phyloP scores from a whole-genome alignment of 2,113 vertebrate species.

The Calidris pygmaea region DNA sequence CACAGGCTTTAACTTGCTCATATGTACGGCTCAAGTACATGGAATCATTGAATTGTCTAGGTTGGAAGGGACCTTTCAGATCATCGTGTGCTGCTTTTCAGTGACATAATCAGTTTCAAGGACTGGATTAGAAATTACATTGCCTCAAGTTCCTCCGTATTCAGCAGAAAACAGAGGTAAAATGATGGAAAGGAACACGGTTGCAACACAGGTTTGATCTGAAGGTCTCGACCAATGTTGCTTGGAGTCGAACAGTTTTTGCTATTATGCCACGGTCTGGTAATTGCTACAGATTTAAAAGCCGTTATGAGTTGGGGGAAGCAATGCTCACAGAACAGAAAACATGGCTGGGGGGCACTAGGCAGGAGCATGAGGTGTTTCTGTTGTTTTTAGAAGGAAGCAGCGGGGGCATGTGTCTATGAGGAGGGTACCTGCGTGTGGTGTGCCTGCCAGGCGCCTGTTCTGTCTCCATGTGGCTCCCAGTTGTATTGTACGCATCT shows the following conservation, averaged over 20 bases:
- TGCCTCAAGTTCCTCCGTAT: background rate
- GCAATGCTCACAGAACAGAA: background rate
- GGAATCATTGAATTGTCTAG: background rate
- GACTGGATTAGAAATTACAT: background rate
- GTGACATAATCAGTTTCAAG: background rate
- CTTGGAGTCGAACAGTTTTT: rapidly evolving
- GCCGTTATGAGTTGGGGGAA: background rate
- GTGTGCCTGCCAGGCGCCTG: background rate
- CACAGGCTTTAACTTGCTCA: background rate
- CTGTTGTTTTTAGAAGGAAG: background rate
- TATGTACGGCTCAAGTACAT: rapidly evolving
- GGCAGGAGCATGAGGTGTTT: background rate
- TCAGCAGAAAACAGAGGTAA: background rate
- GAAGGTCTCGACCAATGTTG: rapidly evolving
- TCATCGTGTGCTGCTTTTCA: background rate
- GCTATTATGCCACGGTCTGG: background rate
- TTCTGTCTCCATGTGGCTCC: background rate
- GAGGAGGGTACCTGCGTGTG: background rate
- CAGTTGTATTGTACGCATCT: background rate
- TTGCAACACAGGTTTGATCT: background rate
- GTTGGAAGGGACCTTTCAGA: background rate
- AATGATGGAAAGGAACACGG: rapidly evolving
- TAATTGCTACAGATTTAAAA: background rate
- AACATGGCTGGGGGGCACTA: background rate
- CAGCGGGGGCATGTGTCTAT: rapidly evolving